A percentile compares a stretch with the other conserved stretches of the same genome.
These are phyloP conservation scores for Eulemur macaco DNA, from an alignment of 2,113 vertebrate species.

Conservation along the genomic window DNA sequence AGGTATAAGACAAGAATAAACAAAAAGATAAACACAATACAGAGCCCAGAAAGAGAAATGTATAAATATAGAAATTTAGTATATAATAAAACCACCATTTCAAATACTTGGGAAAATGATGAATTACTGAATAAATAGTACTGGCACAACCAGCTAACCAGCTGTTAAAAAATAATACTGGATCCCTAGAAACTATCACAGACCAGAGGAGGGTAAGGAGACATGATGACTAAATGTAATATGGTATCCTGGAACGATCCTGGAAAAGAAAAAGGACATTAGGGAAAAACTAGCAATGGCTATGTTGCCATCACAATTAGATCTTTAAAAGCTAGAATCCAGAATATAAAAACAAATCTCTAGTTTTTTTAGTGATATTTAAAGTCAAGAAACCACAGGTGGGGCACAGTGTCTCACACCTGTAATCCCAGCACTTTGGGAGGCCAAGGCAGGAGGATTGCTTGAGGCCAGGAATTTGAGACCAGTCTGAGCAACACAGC, in stretches of 20 bases:
- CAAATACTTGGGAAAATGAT: constrained; percentile 15
- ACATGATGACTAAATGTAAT: not conserved
- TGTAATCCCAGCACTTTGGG: not conserved
- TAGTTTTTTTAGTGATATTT: not conserved
- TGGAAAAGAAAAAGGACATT: not conserved
- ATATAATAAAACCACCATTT: not conserved
- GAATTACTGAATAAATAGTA: not conserved
- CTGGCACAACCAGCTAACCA: not conserved
- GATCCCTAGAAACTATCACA: not conserved
- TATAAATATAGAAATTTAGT: not conserved
- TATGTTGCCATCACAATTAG: not conserved
- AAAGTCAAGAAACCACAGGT: constrained; percentile 1
- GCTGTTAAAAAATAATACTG: not conserved
- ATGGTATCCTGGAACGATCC: not conserved
- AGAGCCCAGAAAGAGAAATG: not conserved
- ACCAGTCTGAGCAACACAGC: not conserved
- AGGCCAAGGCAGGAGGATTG: not conserved
- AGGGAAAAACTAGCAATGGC: not conserved
- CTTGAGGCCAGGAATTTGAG: not conserved
- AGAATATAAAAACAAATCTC: not conserved
- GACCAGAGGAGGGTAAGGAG: not conserved
- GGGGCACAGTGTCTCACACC: not conserved
- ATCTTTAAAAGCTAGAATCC: not conserved
- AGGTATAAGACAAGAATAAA: not conserved
- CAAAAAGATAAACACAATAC: not conserved